Evolutionary conservation across 2,113 vertebrate species (phyloP).

Genomic region (Typhlomys cinereus): DNA sequence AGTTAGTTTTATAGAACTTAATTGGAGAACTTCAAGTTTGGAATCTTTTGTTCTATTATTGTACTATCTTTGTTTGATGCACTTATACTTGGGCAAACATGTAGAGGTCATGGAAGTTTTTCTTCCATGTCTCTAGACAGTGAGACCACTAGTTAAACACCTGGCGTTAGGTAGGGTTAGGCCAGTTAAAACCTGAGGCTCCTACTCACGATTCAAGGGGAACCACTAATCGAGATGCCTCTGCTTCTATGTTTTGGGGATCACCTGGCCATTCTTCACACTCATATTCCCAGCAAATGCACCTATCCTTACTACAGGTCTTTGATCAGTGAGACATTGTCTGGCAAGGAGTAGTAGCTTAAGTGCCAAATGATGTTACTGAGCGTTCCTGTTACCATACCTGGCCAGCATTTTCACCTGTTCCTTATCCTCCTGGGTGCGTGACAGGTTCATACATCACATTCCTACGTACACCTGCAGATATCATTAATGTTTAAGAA

Average conservation of each 20-base stretch:
- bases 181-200: neutral
- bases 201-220: neutral
- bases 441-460: no score
- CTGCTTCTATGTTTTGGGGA: neutral
- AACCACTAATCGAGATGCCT: neutral
- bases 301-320: no score
- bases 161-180: neutral
- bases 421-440: neutral
- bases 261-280: no score
- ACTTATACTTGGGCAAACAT: neutral
- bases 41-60: neutral
- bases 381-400: no score
- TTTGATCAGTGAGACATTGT: no score
- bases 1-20: slow-evolving; percentile 7
- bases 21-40: neutral
- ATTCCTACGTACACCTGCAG: no score
- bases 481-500: no score
- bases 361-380: no score
- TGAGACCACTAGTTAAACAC: neutral
- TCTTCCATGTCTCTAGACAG: neutral
- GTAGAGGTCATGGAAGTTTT: neutral
- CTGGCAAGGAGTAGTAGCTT: no score
- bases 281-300: no score
- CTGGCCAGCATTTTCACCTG: neutral
- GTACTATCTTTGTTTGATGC: neutral